These are phyloP conservation scores for Dolichopus griseipennis DNA, from an alignment of 2,888 invertebrate genomes.

Conservation along the genomic window DNA sequence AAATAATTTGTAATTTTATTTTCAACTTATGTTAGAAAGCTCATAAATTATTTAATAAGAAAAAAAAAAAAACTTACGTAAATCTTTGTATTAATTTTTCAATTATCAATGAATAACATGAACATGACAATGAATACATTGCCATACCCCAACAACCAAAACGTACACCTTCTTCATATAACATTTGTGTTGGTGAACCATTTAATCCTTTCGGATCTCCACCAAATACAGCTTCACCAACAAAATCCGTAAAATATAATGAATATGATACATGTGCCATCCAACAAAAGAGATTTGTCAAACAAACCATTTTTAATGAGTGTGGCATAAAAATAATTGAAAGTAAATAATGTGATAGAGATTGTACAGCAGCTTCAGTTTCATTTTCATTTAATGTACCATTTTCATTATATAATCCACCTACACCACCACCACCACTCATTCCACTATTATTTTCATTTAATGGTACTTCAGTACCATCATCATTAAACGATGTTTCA, in stretches of 20 bases:
- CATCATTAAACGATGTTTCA: constrained; percentile 26
- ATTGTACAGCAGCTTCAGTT: constrained; percentile 40
- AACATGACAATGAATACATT: constrained; percentile 88
- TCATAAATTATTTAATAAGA: too few species aligned
- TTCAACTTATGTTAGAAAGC: too few species aligned
- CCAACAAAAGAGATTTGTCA: constrained; percentile 95
- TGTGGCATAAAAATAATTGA: constrained; percentile 89
- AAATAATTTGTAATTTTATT: too few species aligned
- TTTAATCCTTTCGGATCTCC: constrained; percentile 56
- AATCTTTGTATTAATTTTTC: constrained; percentile 72
- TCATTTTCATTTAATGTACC: constrained; percentile 22
- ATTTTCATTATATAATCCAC: constrained; percentile 20
- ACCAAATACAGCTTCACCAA: constrained; percentile 39
- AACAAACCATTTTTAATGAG: constrained; percentile 74
- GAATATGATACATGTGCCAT: constrained; percentile 97
- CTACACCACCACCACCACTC: constrained; percentile 20
- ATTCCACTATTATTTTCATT: constrained; percentile 22
- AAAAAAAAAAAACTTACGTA: constrained; percentile 48
- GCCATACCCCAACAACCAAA: constrained; percentile 98
- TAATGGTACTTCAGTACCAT: constrained; percentile 20
- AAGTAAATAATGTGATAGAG: constrained; percentile 68
- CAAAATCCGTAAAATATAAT: constrained; percentile 93
- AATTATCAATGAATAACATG: constrained; percentile 81
- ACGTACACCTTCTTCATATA: constrained; percentile 85
- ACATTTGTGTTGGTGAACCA: constrained; percentile 52